phyloP scores from a whole-genome alignment of 2,888 invertebrate species.

The Drosophila recens region DNA sequence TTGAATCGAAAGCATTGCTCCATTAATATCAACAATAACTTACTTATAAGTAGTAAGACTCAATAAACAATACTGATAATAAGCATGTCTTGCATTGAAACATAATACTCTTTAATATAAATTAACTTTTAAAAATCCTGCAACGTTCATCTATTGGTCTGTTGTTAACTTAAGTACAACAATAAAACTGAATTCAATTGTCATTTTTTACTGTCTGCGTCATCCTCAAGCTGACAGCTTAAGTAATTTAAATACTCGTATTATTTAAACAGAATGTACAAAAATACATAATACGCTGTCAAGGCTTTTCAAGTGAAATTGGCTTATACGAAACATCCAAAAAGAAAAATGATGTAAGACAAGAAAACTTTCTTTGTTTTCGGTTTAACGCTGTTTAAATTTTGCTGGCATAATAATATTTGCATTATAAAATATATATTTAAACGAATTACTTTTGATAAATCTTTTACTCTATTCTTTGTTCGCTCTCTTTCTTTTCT shows the following conservation, averaged over 20 bases:
- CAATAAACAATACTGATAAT: not conserved
- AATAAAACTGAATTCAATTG: constrained; percentile 1
- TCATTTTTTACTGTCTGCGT: too few species aligned
- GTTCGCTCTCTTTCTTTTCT: not conserved
- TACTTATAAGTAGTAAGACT: too few species aligned
- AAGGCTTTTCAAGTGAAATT: constrained; percentile 10
- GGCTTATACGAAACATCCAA: not conserved
- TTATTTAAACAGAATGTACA: not conserved
- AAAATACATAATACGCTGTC: not conserved
- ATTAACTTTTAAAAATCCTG: not conserved
- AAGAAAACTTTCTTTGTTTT: constrained; percentile 9
- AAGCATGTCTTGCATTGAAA: not conserved
- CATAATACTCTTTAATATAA: not conserved
- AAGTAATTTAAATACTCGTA: not conserved
- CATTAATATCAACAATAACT: too few species aligned
- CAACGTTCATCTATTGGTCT: not conserved
- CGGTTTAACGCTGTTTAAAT: not conserved
- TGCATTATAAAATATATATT: not conserved
- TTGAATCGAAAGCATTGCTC: too few species aligned
- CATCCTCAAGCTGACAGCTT: not conserved
- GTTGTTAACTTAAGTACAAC: not conserved
- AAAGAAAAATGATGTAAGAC: not conserved
- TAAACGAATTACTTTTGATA: not conserved
- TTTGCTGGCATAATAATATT: not conserved
- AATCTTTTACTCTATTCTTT: constrained; percentile 1